Conservation (phyloP, 2,888 invertebrate genomes). For the Ptilodon capucinus region DNA sequence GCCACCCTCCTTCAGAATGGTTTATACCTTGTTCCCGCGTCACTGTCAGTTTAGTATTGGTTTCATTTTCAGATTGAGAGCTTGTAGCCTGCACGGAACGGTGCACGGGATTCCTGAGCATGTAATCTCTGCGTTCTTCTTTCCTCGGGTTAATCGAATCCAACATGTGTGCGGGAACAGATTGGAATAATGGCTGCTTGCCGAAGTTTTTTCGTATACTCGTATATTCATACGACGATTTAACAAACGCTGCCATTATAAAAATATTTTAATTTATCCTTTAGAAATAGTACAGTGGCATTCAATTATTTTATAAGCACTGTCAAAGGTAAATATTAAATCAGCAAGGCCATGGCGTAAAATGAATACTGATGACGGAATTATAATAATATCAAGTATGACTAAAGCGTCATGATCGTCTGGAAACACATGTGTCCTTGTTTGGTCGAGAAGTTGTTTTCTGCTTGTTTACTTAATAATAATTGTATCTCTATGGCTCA, state of each 20-base stretch:
- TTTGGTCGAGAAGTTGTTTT: conserved; percentile 33
- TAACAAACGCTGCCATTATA: conserved; percentile 50
- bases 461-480: conserved; percentile 12
- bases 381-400: conserved; percentile 45
- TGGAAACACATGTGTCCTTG: conserved; percentile 70
- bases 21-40: conserved; percentile 84
- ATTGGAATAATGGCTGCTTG: conserved; percentile 72
- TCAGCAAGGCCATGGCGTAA: conserved; percentile 58
- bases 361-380: conserved; percentile 47
- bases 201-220: conserved; percentile 78
- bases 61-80: conserved; percentile 72
- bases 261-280: conserved; percentile 3
- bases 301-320: conserved; percentile 19
- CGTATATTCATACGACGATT: conserved; percentile 68
- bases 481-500: not conserved
- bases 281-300: conserved; percentile 11
- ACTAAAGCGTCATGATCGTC: conserved; percentile 42
- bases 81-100: conserved; percentile 72
- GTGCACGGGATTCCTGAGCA: conserved; percentile 78
- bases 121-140: conserved; percentile 64
- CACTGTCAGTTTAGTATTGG: conserved; percentile 84
- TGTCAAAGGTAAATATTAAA: conserved; percentile 47
- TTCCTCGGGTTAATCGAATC: conserved; percentile 68
- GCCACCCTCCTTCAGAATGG: conserved; percentile 93
- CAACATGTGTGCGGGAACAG: conserved; percentile 62